Conservation (phyloP, 2,888 invertebrate species). For the Clitarchus hookeri region DNA sequence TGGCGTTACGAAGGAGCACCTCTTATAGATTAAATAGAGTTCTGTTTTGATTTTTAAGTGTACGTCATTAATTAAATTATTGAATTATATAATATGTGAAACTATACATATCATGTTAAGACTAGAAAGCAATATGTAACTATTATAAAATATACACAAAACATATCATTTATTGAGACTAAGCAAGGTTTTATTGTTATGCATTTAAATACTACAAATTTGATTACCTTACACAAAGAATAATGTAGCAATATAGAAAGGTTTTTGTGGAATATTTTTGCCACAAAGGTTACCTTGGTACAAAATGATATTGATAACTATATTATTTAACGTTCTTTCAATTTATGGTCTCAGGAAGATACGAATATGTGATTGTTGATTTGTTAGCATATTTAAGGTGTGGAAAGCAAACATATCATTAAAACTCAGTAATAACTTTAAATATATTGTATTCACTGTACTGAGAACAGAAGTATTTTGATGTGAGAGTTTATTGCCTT, state of each 20-base stretch:
- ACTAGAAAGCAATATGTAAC: constrained; percentile 39
- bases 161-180: constrained; percentile 14
- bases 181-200: not conserved
- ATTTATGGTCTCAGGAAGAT: constrained; percentile 38
- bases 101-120: constrained; percentile 42
- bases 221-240: not conserved
- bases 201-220: not conserved
- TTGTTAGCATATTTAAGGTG: constrained; percentile 21
- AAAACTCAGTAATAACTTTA: not conserved
- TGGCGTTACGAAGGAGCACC: not conserved
- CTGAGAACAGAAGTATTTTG: constrained; percentile 30
- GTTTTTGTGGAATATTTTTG: constrained; percentile 23
- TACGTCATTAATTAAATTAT: not conserved
- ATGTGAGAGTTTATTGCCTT: constrained; percentile 33
- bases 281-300: constrained; percentile 30
- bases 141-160: constrained; percentile 22
- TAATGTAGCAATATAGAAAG: constrained; percentile 26
- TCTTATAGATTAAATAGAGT: not conserved
- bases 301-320: constrained; percentile 21
- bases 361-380: constrained; percentile 26
- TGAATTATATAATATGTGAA: constrained; percentile 33
- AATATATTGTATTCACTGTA: constrained; percentile 28
- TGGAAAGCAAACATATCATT: constrained; percentile 29
- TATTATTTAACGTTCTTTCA: constrained; percentile 32
- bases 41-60: not conserved